phyloP scores from a whole-genome alignment of 2,888 invertebrate genomes.

The Bombylius major region DNA sequence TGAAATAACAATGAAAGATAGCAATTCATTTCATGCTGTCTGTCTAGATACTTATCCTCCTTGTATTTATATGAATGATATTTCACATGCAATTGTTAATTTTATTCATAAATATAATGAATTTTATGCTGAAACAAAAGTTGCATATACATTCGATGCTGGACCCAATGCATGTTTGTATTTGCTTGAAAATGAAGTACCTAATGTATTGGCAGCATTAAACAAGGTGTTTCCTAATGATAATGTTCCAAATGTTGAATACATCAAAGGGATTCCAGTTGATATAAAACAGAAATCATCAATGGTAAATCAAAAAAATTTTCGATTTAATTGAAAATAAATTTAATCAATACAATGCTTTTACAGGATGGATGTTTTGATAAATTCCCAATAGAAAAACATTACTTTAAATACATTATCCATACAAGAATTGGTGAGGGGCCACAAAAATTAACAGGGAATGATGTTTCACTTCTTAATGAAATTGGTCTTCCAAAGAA shows the following conservation, averaged over 20 bases:
- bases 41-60: conserved; percentile 92
- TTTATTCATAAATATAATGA: conserved; percentile 77
- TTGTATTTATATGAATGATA: conserved; percentile 81
- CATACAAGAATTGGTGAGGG: conserved; percentile 73
- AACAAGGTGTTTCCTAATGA: conserved; percentile 59
- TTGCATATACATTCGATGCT: conserved; percentile 97
- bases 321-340: neutral
- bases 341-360: neutral
- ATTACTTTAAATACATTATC: conserved; percentile 68
- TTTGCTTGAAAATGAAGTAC: conserved; percentile 61
- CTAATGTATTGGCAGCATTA: conserved; percentile 52
- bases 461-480: conserved; percentile 39
- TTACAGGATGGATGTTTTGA: neutral
- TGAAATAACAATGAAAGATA: conserved; percentile 92
- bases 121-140: conserved; percentile 47
- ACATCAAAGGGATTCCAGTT: conserved; percentile 45
- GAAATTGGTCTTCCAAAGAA: conserved; percentile 36
- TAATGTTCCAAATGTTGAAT: conserved; percentile 32
- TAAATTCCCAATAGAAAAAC: conserved; percentile 20
- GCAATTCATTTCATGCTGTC: conserved; percentile 92
- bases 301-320: neutral
- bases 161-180: conserved; percentile 94
- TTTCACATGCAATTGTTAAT: conserved; percentile 66
- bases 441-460: conserved; percentile 40
- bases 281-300: conserved; percentile 12